Percentiles rank a stretch among this genome's conserved stretches.
Evolutionary conservation across 2,797 vertebrate genomes (phyloP).

Genomic region (Chloroceryle inda): DNA sequence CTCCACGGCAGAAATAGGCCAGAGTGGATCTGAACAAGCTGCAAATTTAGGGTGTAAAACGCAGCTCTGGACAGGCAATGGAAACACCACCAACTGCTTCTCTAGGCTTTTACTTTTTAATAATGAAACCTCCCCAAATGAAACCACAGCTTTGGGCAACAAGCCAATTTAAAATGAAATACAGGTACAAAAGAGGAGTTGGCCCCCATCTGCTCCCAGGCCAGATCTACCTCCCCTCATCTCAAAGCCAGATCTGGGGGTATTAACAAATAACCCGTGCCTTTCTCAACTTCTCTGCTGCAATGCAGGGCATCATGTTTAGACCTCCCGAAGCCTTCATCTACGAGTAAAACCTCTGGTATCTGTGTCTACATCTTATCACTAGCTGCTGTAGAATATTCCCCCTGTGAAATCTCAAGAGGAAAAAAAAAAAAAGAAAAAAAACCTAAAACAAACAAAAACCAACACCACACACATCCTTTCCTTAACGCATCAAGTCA

Average conservation of each 20-base stretch:
- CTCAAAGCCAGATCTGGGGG: not conserved
- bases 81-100: not conserved
- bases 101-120: not conserved
- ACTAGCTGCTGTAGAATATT: not conserved
- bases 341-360: not conserved
- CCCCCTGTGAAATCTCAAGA: not conserved
- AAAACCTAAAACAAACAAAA: not conserved
- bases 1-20: not conserved
- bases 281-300: not conserved
- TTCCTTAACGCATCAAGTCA: not conserved
- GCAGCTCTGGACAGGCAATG: not conserved
- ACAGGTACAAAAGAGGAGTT: not conserved
- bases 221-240: not conserved
- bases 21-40: not conserved
- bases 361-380: not conserved
- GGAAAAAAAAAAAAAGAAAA: not conserved
- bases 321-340: not conserved
- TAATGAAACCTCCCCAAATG: not conserved
- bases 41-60: not conserved
- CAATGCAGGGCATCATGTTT: not conserved
- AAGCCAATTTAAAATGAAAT: not conserved
- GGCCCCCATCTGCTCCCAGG: not conserved
- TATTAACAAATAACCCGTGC: not conserved
- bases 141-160: not conserved
- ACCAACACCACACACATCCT: not conserved